phyloP scores from a whole-genome alignment of 2,113 vertebrate genomes.

The Oenanthe oenanthe region DNA sequence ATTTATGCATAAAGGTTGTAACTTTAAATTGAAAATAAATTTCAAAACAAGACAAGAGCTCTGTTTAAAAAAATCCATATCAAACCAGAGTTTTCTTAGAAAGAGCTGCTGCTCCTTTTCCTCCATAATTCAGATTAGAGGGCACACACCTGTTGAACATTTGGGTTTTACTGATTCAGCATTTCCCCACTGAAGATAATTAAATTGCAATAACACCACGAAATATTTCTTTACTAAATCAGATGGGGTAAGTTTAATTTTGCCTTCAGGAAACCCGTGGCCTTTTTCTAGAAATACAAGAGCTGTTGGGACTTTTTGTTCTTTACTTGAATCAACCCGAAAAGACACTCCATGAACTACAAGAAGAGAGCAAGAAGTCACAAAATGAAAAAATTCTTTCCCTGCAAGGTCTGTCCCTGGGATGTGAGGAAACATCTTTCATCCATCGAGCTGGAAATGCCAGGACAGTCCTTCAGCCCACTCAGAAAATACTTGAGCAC shows the following conservation, averaged over 20 bases:
- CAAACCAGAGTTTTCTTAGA: not conserved
- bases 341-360: not conserved
- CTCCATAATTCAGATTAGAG: not conserved
- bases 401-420: not conserved
- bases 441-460: not conserved
- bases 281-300: not conserved
- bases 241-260: not conserved
- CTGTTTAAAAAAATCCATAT: not conserved
- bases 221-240: not conserved
- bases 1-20: not conserved
- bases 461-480: not conserved
- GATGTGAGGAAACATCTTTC: not conserved
- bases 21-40: not conserved
- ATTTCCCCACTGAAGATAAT: not conserved
- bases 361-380: not conserved
- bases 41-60: not conserved
- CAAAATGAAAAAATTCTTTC: not conserved
- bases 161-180: not conserved
- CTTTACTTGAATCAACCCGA: not conserved
- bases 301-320: not conserved
- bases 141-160: not conserved
- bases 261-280: not conserved
- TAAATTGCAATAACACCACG: rapidly evolving
- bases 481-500: not conserved
- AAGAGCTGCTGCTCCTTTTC: not conserved